Evolutionary conservation across 2,888 invertebrate genomes (phyloP), one percentile per base, ranked within the genome.

Genomic region (Lithophane semibrunnea): DNA sequence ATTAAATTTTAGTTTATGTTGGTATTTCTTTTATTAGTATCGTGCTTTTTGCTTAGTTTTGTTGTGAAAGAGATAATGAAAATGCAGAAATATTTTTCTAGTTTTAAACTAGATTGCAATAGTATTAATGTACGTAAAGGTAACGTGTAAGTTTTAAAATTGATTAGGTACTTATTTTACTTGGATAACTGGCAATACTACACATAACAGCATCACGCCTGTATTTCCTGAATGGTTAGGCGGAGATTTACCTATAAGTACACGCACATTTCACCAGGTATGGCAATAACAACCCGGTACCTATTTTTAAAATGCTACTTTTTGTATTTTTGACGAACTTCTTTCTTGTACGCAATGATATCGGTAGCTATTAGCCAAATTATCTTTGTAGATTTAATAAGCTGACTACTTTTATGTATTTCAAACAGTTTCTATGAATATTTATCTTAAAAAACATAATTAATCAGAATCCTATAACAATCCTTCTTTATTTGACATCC

Each of bases 1-100:
- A 42, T 73, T 69, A 63, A 73, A 74, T 0, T 66, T n/a, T 47
- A 24, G n/a, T 47, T 70, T 54, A 1, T 29, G 47, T 63, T 65
- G 60, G 47, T 69, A 71, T 80, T 75, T 65, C 29, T n/a, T 24
- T 60, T 47, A n/a, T 37, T 7, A 54, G 2, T 10, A 16, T n/a
- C 3, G 44, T 58, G 52, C 7, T 18, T 66, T 63, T 29, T 65
- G n/a, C 21, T 60, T 58, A 12, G 42, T 60, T 49, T 42, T 29
- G 4, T 24, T 47, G 8, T 64, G 18, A 24, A 24, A n/a, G 24
- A 54, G 21, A 64, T 49, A 70, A 37, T 0, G 5, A 42, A 29
- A 79, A 54, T 52, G 13, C 5, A 47, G 9, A 21, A 21, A 61
- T 44, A 29, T 52, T 66, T 24, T 66, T 58, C 12, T 29, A 4